phyloP scores from a whole-genome alignment of 2,113 vertebrate species.

The Sorex fumeus region DNA sequence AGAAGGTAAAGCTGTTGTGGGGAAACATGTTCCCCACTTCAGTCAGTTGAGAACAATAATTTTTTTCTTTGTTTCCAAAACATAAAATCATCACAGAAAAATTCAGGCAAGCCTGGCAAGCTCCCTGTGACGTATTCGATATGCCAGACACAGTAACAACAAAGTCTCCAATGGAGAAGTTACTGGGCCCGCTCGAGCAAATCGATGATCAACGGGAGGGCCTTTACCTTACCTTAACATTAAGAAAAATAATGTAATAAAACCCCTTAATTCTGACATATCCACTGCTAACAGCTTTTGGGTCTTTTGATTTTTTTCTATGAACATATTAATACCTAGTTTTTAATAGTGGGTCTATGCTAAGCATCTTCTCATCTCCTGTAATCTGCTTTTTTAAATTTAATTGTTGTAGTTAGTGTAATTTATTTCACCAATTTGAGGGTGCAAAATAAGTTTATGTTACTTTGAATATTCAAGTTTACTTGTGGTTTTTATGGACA shows the following conservation, averaged over 20 bases:
- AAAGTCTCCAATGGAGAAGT: too few relatives aligned
- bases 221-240: too few relatives aligned
- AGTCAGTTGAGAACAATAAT: slow-evolving; percentile 50
- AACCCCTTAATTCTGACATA: background rate
- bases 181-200: too few relatives aligned
- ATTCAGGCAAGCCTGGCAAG: background rate
- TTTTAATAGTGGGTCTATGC: background rate
- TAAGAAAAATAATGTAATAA: slow-evolving; percentile 21
- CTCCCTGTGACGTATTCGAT: too few relatives aligned
- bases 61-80: slow-evolving; percentile 38
- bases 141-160: too few relatives aligned
- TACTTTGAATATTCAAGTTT: slow-evolving; percentile 44
- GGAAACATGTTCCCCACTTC: background rate
- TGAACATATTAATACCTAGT: background rate
- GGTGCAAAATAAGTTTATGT: slow-evolving; percentile 20
- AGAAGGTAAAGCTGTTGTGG: background rate
- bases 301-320: background rate
- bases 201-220: too few relatives aligned
- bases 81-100: slow-evolving; percentile 9
- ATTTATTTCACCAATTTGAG: slow-evolving; percentile 4
- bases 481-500: background rate
- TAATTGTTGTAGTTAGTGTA: slow-evolving; percentile 11
- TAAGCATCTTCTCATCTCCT: background rate
- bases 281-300: background rate
- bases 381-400: background rate